Conservation (phyloP, 2,113 vertebrate genomes). For the Spizaetus ornatus region DNA sequence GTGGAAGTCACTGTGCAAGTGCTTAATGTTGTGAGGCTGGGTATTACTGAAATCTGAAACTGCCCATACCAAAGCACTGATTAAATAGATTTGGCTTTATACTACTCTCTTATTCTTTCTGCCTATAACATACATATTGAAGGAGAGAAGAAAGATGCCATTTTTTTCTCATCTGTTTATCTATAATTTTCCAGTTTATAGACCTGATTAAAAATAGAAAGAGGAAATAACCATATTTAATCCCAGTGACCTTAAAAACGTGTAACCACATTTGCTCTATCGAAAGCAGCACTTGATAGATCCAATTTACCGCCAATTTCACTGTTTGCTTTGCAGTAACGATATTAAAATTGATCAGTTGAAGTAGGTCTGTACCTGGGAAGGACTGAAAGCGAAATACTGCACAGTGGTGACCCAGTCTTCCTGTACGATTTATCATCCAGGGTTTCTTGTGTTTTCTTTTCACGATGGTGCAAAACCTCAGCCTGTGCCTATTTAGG, state of each 20-base stretch:
- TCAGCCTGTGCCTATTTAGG: not conserved
- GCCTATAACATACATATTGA: not conserved
- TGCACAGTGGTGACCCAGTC: not conserved
- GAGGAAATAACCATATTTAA: not conserved
- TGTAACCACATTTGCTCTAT: not conserved
- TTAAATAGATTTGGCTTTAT: not conserved
- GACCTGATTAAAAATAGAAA: not conserved
- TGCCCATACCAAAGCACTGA: not conserved
- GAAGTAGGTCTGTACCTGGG: not conserved
- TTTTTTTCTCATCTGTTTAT: not conserved
- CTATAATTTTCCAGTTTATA: not conserved
- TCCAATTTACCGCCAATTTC: not conserved
- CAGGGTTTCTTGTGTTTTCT: not conserved
- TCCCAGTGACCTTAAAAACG: not conserved
- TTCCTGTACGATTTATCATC: not conserved
- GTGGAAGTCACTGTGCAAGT: not conserved
- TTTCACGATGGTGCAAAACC: not conserved
- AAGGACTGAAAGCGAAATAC: not conserved
- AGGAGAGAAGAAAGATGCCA: not conserved
- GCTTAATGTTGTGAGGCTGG: not conserved
- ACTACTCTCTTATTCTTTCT: not conserved
- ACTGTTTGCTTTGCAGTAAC: not conserved
- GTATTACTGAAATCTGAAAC: not conserved
- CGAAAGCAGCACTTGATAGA: not conserved
- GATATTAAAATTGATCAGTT: not conserved